Evolutionary conservation across 1,140 invertebrate species (phyloP).

Genomic region (Mizuhopecten yessoensis): DNA sequence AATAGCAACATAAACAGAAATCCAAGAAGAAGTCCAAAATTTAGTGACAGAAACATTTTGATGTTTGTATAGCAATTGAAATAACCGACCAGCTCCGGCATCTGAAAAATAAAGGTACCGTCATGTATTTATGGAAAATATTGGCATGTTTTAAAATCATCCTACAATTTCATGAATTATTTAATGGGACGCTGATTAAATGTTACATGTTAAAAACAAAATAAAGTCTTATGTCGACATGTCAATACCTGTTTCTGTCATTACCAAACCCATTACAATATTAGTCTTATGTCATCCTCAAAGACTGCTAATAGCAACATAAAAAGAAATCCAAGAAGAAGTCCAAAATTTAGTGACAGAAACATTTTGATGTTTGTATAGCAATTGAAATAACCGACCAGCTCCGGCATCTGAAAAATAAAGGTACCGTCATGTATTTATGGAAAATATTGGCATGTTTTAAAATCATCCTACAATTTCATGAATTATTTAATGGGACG

Average conservation of each 20-base stretch:
- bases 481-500: too few species aligned
- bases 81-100: constrained; percentile 52
- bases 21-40: constrained; percentile 50
- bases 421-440: not conserved
- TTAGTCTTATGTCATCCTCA: constrained; percentile 46
- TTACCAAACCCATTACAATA: not conserved
- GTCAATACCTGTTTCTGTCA: too few species aligned
- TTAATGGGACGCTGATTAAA: too few species aligned
- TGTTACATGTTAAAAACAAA: too few species aligned
- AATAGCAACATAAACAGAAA: constrained; percentile 49
- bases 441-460: too few species aligned
- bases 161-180: too few species aligned
- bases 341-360: constrained; percentile 48
- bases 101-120: not conserved
- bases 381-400: constrained; percentile 47
- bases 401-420: constrained; percentile 52
- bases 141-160: too few species aligned
- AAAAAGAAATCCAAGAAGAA: constrained; percentile 44
- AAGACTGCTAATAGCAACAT: constrained; percentile 56
- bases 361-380: constrained; percentile 53
- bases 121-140: too few species aligned
- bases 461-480: too few species aligned
- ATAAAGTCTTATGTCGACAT: too few species aligned
- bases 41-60: constrained; percentile 54
- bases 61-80: constrained; percentile 45